Evolutionary conservation across 2,113 vertebrate genomes (phyloP), one percentile per base, ranked within the genome.

Genomic region (Corvus hawaiiensis): DNA sequence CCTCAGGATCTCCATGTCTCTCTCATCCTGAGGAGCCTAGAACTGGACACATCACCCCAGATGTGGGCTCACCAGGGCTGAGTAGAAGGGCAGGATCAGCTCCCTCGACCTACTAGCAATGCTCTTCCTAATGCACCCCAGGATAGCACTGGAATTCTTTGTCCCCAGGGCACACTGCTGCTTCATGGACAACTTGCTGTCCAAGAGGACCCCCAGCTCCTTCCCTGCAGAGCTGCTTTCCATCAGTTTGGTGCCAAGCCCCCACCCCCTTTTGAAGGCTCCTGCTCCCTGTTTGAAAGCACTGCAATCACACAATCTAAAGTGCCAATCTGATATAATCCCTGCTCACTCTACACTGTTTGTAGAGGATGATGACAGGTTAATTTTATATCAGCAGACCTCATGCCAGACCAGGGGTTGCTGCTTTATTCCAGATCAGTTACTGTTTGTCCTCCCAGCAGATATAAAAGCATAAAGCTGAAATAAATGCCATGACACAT

Each of bases 31-130:
- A 67, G 54, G 20, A 59, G 37, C 19, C 23, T 16, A n/a, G 54
- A 81, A 20, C 3, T 66, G 43, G 32, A 15, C 58, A 23, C 27
- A 51, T 15, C 12, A 32, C 9, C 13, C 21, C 32, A 68, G 37
- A 21, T 43, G 24, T 35, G 30, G 5, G 44, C 33, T 52, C 37
- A 20, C 8, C 39, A 39, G 27, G 16, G 37, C 37, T 59, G 44
- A 35, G 21, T 2, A 51, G 51, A 51, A 18, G 22, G 37, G 8
- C 43, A 58, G 14, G 27, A 23, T 66, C 67, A 28, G 1, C 0
- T 51, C 15, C 21, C 22, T 23, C 0, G 0, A 16, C 17, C 8
- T 23, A 10, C 27, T 52, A 44, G 4, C 15, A 58, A 4, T 8
- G 27, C 3, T 17, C 4, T 59, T 44, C 33, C 37, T 39, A 3